phyloP scores from a whole-genome alignment of 2,888 invertebrate species.

The Melangyna quadrimaculata region DNA sequence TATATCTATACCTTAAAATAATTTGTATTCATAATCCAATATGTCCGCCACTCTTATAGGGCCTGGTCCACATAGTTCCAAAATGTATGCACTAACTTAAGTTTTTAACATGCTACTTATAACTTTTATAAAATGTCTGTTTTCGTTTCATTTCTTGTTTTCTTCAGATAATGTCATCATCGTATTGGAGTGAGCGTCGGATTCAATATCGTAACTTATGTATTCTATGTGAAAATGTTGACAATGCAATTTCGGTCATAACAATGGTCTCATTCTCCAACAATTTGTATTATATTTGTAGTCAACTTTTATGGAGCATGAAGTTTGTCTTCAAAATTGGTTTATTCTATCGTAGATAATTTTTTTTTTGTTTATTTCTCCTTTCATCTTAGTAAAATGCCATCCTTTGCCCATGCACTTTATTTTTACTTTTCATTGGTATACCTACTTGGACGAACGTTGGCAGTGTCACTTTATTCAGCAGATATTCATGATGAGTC shows the following conservation, averaged over 20 bases:
- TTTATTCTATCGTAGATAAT: neutral
- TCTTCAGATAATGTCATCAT: conserved; percentile 76
- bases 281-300: conserved; percentile 84
- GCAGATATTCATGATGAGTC: conserved; percentile 84
- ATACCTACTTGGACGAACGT: conserved; percentile 82
- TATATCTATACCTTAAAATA: too few relatives aligned
- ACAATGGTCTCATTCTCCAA: conserved; percentile 83
- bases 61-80: too few relatives aligned
- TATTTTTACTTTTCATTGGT: conserved; percentile 84
- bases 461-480: conserved; percentile 83
- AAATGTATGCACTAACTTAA: too few relatives aligned
- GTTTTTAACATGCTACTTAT: too few relatives aligned
- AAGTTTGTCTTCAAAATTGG: conserved; percentile 75
- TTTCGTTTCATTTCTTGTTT: too few relatives aligned
- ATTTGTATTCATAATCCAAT: too few relatives aligned
- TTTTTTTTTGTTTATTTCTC: neutral
- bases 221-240: conserved; percentile 81
- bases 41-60: too few relatives aligned
- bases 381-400: conserved; percentile 77
- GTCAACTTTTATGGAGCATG: conserved; percentile 83
- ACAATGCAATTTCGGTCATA: conserved; percentile 82
- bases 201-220: conserved; percentile 82
- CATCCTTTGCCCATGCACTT: conserved; percentile 79
- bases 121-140: too few relatives aligned
- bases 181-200: conserved; percentile 82